A percentile compares a stretch with the other conserved stretches of the same genome.
Conservation (phyloP, 2,797 vertebrate genomes). For the Meda fulgida region DNA sequence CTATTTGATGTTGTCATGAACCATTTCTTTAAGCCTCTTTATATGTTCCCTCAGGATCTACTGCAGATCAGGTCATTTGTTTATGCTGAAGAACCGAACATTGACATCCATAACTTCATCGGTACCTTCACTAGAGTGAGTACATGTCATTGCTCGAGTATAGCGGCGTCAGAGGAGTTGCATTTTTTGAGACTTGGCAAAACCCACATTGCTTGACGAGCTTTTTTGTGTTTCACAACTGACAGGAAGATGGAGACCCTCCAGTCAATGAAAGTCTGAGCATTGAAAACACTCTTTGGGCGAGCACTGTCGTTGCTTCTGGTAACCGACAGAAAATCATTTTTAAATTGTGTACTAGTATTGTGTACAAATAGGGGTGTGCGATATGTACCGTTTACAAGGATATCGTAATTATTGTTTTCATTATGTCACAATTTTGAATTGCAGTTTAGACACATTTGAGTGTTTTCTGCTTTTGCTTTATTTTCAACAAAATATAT, state of each 20-base stretch:
- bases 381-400: neutral
- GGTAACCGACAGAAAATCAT: conserved; percentile 74
- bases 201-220: neutral
- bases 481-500: neutral
- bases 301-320: conserved; percentile 96
- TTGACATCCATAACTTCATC: conserved; percentile 97
- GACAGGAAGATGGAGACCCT: conserved; percentile 95
- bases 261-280: conserved; percentile 95
- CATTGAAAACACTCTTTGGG: conserved; percentile 98
- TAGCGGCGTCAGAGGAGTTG: neutral
- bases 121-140: conserved; percentile 96
- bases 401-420: neutral
- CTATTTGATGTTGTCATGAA: neutral
- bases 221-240: conserved; percentile 39
- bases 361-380: neutral
- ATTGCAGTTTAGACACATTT: neutral
- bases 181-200: neutral
- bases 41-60: conserved; percentile 82
- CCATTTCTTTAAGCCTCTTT: neutral
- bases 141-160: neutral
- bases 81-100: conserved; percentile 96
- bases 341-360: neutral
- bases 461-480: neutral
- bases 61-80: conserved; percentile 92
- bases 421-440: neutral